Percentiles rank a stretch among this genome's conserved stretches.
Conservation (phyloP, 2,797 vertebrate species). For the Momotus momota region DNA sequence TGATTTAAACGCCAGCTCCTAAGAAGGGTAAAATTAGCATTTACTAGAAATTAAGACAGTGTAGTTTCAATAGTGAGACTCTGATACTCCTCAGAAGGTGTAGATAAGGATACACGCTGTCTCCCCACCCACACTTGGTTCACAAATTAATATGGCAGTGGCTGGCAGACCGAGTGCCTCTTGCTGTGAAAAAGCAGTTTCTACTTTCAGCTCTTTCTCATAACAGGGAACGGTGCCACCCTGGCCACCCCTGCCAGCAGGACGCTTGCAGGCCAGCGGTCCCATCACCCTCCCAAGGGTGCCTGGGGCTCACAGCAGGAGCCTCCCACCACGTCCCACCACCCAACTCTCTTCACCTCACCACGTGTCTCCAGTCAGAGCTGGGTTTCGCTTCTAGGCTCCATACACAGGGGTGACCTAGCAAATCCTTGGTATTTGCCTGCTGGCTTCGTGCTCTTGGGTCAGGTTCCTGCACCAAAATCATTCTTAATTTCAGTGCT, state of each 20-base stretch:
- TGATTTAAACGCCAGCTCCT: not conserved
- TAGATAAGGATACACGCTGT: not conserved
- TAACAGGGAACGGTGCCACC: not conserved
- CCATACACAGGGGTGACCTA: fast-evolving
- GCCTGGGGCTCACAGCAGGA: not conserved
- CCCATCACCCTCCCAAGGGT: not conserved
- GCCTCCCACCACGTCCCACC: fast-evolving
- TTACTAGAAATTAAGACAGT: slow-evolving; percentile 48
- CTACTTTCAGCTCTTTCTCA: not conserved
- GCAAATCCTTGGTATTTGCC: fast-evolving
- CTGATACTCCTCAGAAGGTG: not conserved
- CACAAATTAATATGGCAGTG: slow-evolving; percentile 9
- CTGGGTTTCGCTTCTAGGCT: not conserved
- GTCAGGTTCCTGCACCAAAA: not conserved
- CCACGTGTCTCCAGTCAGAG: fast-evolving
- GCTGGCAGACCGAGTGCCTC: not conserved
- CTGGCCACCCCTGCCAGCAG: fast-evolving
- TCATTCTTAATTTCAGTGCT: not conserved
- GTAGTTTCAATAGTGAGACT: slow-evolving; percentile 15
- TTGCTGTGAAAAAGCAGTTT: not conserved
- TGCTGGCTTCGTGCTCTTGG: not conserved
- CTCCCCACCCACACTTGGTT: slow-evolving; percentile 47
- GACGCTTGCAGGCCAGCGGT: fast-evolving
- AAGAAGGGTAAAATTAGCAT: not conserved
- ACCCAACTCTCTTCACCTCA: fast-evolving